Evolutionary conservation across 2,113 vertebrate genomes (phyloP).

Genomic region (Nannospalax galili): DNA sequence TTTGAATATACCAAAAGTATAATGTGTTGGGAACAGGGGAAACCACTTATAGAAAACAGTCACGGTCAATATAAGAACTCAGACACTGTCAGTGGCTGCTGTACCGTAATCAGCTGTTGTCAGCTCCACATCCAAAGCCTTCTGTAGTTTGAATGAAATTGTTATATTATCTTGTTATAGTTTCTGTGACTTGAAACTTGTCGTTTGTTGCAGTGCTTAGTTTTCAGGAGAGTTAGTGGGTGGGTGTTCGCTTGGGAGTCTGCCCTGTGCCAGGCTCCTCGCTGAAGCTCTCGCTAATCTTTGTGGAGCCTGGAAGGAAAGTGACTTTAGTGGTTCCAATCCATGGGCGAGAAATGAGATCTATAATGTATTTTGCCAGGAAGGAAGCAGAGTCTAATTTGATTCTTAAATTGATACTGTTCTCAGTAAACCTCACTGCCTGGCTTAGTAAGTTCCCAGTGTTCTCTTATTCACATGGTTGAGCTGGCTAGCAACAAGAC

Average conservation of each 20-base stretch:
- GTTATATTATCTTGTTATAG: not conserved
- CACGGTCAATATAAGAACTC: not conserved
- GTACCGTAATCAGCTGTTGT: not conserved
- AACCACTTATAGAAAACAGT: not conserved
- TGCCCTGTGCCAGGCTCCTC: not conserved
- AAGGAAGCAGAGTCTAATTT: not conserved
- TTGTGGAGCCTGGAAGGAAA: not conserved
- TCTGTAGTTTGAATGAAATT: not conserved
- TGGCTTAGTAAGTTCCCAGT: not conserved
- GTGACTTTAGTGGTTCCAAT: not conserved
- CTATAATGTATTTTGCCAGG: not conserved
- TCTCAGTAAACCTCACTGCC: not conserved
- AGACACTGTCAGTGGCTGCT: not conserved
- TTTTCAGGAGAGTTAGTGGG: not conserved
- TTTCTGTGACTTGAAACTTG: not conserved
- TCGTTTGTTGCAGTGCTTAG: constrained; percentile 20
- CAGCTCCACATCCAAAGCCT: not conserved
- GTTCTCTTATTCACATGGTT: not conserved
- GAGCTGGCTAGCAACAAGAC: not conserved
- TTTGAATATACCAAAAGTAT: not conserved
- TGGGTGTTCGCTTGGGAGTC: not conserved
- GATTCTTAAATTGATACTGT: not conserved
- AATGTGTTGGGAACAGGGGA: not conserved
- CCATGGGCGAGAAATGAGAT: not conserved
- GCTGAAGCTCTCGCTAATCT: not conserved